These are phyloP conservation scores for Protosalanx chinensis DNA, from an alignment of 2,797 vertebrate species.

Conservation along the genomic window DNA sequence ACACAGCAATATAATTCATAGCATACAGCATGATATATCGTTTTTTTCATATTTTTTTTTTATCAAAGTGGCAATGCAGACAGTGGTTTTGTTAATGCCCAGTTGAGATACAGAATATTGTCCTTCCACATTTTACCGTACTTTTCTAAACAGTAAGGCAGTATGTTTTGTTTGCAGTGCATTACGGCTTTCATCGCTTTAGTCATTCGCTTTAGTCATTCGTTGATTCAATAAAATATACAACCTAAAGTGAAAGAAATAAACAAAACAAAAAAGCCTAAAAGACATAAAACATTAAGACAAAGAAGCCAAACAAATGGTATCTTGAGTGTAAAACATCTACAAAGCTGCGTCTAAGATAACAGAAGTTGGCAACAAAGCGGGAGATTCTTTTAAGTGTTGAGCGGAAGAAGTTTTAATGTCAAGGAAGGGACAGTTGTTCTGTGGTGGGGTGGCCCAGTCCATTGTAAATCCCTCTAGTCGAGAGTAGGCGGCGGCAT, in stretches of 20 bases:
- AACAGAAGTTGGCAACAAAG: slow-evolving; percentile 63
- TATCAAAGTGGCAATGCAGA: slow-evolving; percentile 87
- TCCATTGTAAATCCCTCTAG: slow-evolving; percentile 46
- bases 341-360: slow-evolving; percentile 49
- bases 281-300: slow-evolving; percentile 48
- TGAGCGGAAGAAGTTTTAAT: slow-evolving; percentile 38
- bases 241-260: slow-evolving; percentile 70
- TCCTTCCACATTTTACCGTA: slow-evolving; percentile 69
- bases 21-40: slow-evolving; percentile 82
- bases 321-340: slow-evolving; percentile 53
- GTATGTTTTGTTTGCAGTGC: slow-evolving; percentile 63
- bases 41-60: slow-evolving; percentile 35
- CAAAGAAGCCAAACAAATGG: slow-evolving; percentile 37
- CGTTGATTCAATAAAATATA: slow-evolving; percentile 77
- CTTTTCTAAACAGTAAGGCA: slow-evolving; percentile 83
- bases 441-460: slow-evolving; percentile 33
- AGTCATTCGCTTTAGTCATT: slow-evolving; percentile 46
- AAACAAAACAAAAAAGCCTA: slow-evolving; percentile 46
- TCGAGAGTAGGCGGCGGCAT: slow-evolving; percentile 42
- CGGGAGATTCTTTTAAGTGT: slow-evolving; percentile 59
- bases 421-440: slow-evolving; percentile 21
- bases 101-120: slow-evolving; percentile 72
- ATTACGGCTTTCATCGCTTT: slow-evolving; percentile 54
- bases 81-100: slow-evolving; percentile 87
- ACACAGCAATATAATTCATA: slow-evolving; percentile 67